phyloP scores from a whole-genome alignment of 2,888 invertebrate genomes.

The Dicyrtoma fusca region DNA sequence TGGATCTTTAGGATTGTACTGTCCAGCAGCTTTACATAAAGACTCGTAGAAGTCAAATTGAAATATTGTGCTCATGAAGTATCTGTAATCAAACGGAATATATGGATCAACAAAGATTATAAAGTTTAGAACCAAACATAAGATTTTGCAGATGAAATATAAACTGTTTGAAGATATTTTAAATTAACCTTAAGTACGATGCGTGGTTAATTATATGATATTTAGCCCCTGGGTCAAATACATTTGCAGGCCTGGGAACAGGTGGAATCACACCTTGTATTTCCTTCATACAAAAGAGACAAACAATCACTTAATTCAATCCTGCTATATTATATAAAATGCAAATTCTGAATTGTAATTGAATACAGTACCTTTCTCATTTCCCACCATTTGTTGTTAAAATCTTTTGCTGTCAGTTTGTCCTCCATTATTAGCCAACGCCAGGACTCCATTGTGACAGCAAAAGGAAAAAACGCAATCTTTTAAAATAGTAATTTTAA shows the following conservation, averaged over 20 bases:
- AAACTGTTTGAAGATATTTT: not conserved
- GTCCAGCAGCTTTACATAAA: conserved; percentile 60
- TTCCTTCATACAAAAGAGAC: conserved; percentile 1
- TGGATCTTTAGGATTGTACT: conserved; percentile 54
- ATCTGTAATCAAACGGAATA: no score
- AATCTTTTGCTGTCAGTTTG: conserved; percentile 45
- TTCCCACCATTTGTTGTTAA: conserved; percentile 58
- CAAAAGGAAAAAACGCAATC: conserved; percentile 58
- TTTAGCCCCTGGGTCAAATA: conserved; percentile 60
- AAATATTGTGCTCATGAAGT: conserved; percentile 61
- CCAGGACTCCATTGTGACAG: conserved; percentile 58
- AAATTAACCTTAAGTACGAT: conserved; percentile 42
- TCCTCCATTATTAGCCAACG: conserved; percentile 58
- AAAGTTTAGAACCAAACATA: no score
- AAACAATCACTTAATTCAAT: not conserved
- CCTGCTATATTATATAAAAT: not conserved
- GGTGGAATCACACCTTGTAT: conserved; percentile 48
- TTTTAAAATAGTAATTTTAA: conserved; percentile 11
- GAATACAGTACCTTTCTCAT: conserved; percentile 34
- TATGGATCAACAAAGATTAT: no score
- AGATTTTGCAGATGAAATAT: not conserved
- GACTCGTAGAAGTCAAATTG: conserved; percentile 63
- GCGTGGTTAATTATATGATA: conserved; percentile 59
- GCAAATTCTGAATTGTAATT: no score
- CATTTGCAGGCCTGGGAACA: conserved; percentile 45